Conservation (phyloP, 1,140 invertebrate genomes). For the Reticulitermes speratus region DNA sequence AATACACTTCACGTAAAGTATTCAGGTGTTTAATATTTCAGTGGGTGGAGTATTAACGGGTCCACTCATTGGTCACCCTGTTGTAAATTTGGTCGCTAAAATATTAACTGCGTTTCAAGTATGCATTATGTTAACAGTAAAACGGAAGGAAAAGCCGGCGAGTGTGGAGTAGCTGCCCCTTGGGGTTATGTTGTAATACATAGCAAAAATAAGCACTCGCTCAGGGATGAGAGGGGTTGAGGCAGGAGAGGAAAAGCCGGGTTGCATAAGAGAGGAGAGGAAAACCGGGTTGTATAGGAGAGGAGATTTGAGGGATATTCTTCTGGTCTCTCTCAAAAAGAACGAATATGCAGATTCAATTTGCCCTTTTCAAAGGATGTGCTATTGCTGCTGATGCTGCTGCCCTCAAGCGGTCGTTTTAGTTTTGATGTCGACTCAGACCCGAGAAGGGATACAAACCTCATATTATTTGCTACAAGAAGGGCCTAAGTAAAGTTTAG, state of each 20-base stretch:
- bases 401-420: constrained; percentile 13
- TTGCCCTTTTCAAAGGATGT: constrained; percentile 15
- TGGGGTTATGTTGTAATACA: constrained; percentile 13
- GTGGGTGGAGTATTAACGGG: neutral
- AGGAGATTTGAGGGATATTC: constrained; percentile 3
- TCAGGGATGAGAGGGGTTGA: neutral
- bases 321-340: constrained; percentile 8
- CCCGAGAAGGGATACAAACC: neutral
- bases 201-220: constrained; percentile 11
- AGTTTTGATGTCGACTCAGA: constrained; percentile 6
- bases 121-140: constrained; percentile 1
- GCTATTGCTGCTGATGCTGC: constrained; percentile 12
- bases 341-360: constrained; percentile 13
- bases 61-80: neutral
- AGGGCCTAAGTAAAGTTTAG: neutral
- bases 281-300: neutral
- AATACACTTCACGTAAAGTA: neutral
- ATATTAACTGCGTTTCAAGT: constrained; percentile 17
- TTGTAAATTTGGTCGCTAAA: neutral
- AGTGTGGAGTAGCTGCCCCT: neutral
- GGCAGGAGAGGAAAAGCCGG: neutral
- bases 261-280: neutral
- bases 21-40: neutral
- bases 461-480: neutral
- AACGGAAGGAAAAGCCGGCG: neutral